Conservation (phyloP, 2,888 invertebrate genomes). For the Micoletzkya japonica region DNA sequence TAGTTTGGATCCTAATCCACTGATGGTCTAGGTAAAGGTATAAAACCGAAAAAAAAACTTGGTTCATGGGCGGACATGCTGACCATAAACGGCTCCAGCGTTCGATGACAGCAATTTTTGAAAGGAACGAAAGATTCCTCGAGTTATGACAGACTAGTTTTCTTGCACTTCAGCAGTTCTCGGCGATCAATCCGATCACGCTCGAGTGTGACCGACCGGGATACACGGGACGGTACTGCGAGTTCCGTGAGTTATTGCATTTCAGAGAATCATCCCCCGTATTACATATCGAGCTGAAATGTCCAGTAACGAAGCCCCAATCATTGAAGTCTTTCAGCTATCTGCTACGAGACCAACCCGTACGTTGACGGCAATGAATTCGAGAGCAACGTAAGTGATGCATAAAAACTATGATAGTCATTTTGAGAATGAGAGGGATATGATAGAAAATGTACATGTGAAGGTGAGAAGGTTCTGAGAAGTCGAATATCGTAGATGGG, state of each 20-base stretch:
- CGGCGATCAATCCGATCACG: constrained; percentile 7
- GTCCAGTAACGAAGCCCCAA: not conserved
- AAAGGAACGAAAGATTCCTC: no score
- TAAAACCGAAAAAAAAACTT: no score
- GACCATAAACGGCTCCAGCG: no score
- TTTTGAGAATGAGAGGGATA: no score
- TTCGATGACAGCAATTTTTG: no score
- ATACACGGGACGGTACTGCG: constrained; percentile 52
- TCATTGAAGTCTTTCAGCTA: constrained; percentile 10
- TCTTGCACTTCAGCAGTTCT: not conserved
- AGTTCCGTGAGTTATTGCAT: constrained; percentile 44
- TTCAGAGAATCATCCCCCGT: no score
- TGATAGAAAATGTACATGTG: no score
- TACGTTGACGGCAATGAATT: not conserved
- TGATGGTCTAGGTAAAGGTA: no score
- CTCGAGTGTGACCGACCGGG: constrained; percentile 42
- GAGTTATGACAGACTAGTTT: not conserved
- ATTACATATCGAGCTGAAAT: not conserved
- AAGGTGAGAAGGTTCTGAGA: no score
- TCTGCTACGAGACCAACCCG: constrained; percentile 18
- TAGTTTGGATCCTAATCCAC: no score
- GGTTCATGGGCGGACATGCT: no score
- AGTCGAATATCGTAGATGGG: not conserved
- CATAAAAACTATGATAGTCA: no score
- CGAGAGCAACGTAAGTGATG: constrained; percentile 2